Conservation (phyloP, 2,113 vertebrate species). For the Clarias magur region DNA sequence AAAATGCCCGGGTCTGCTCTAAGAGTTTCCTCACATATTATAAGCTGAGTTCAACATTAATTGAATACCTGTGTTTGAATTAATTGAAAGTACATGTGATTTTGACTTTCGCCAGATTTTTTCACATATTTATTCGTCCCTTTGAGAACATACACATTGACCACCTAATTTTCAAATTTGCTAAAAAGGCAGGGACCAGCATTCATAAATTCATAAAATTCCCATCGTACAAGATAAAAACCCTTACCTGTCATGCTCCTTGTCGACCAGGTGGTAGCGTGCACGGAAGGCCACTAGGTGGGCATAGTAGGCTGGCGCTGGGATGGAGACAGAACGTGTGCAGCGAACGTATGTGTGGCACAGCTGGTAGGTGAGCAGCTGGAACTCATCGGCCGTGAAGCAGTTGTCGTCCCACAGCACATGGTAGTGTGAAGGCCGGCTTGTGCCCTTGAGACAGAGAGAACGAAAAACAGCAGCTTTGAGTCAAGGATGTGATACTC, state of each 20-base stretch:
- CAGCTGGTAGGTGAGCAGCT: conserved; percentile 97
- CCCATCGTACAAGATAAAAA: not conserved
- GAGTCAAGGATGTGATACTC: not conserved
- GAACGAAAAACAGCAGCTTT: not conserved
- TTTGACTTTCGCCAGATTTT: too few relatives aligned
- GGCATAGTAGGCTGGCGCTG: conserved; percentile 95
- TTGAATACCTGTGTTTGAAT: too few relatives aligned
- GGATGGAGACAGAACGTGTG: conserved; percentile 95
- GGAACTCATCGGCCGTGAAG: conserved; percentile 95
- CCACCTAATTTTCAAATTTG: not conserved
- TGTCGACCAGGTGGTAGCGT: conserved; percentile 95
- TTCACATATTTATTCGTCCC: too few relatives aligned
- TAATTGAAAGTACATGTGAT: too few relatives aligned
- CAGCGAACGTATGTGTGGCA: conserved; percentile 98
- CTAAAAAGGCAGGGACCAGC: not conserved
- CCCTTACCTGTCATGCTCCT: conserved; percentile 94
- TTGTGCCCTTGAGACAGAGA: conserved; percentile 80
- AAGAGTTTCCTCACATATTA: too few relatives aligned
- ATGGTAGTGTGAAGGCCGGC: conserved; percentile 95
- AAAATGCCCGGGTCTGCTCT: too few relatives aligned
- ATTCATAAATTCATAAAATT: too few relatives aligned
- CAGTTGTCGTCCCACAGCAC: conserved; percentile 98
- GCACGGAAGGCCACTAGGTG: conserved; percentile 95
- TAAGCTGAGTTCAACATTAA: too few relatives aligned
- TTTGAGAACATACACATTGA: too few relatives aligned